Evolutionary conservation across 2,113 vertebrate genomes (phyloP), one percentile per base, ranked within the genome.

Genomic region (Rafetus swinhoei): DNA sequence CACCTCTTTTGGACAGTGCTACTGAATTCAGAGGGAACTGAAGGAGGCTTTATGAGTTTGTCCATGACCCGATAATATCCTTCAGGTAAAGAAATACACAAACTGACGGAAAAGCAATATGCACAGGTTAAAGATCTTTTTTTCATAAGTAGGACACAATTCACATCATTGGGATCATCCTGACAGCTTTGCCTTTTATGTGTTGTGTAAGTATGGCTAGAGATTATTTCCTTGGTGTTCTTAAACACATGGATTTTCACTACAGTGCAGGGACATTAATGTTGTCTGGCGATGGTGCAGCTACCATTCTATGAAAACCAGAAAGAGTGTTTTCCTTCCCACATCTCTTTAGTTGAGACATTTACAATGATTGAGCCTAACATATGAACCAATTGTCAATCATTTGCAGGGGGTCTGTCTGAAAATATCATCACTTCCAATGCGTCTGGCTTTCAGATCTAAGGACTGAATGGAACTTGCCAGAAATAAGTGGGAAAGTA

Each of bases 381-480:
- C 3, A 25, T 91, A 94, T 85, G 95, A 96, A 93, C 94, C 97
- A 95, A 96, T 96, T 98, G 97, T 97, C 95, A 81, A 91, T 88
- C 15, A 24, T 65, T 57, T 29, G 2, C 32, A 72, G 86, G 91
- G 89, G 90, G 76, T 86, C 89, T 87, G 76, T 77, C 86, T 93
- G 89, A 94, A 96, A 94, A 95, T 83, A 81, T 69, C 94, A 90
- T 87, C 84, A 87, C 57, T 24, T 60, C 52, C 89, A 60, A 83
- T 0, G 0, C n/a, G 79, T 74, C 84, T 86, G 95, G 91, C 88
- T 93, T 93, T 91, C 88, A 92, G 89, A 90, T 32, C 39, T 59
- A 88, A 92, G 86, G 81, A 59, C 69, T 69, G 3, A 5, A 79
- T 18, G 45, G 57, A 85, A 81, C 54, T 89, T 4, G 29, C 21